Conservation (phyloP, 2,113 vertebrate species). For the Boleophthalmus pectinirostris region DNA sequence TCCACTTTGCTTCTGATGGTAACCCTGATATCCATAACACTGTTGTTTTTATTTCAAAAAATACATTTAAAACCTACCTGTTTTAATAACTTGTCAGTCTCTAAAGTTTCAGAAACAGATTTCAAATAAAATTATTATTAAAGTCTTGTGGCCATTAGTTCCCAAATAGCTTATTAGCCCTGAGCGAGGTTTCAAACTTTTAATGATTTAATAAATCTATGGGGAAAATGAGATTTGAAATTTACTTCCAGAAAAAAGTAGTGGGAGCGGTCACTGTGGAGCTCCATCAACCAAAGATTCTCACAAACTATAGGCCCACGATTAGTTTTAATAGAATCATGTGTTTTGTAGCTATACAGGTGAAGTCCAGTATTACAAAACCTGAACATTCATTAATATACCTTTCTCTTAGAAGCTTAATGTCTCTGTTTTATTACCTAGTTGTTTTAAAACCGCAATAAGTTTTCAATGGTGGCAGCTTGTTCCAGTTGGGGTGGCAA, state of each 20-base stretch:
- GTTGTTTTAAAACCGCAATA: slow-evolving; percentile 4
- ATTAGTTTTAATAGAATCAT: not conserved
- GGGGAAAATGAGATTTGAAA: too few relatives aligned
- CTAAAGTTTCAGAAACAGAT: not conserved
- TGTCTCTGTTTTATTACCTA: not conserved
- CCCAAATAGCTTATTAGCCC: too few relatives aligned
- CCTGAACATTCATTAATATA: not conserved
- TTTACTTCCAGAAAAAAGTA: too few relatives aligned
- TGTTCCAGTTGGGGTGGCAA: slow-evolving; percentile 24
- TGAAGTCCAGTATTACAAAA: too few relatives aligned
- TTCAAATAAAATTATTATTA: too few relatives aligned
- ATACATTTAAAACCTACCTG: too few relatives aligned
- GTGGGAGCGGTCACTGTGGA: not conserved
- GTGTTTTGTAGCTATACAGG: not conserved
- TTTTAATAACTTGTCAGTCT: not conserved
- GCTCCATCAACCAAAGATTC: not conserved
- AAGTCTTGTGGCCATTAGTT: too few relatives aligned
- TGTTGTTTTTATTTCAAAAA: too few relatives aligned
- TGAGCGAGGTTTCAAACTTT: not conserved
- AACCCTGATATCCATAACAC: too few relatives aligned
- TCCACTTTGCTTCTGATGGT: too few relatives aligned
- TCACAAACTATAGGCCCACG: not conserved
- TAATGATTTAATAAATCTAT: not conserved
- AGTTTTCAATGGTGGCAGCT: slow-evolving; percentile 25
- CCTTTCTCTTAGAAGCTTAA: not conserved